Base-by-base conservation (phyloP, 1,140 invertebrate species). In the Drosophila equinoxialis region DNA sequence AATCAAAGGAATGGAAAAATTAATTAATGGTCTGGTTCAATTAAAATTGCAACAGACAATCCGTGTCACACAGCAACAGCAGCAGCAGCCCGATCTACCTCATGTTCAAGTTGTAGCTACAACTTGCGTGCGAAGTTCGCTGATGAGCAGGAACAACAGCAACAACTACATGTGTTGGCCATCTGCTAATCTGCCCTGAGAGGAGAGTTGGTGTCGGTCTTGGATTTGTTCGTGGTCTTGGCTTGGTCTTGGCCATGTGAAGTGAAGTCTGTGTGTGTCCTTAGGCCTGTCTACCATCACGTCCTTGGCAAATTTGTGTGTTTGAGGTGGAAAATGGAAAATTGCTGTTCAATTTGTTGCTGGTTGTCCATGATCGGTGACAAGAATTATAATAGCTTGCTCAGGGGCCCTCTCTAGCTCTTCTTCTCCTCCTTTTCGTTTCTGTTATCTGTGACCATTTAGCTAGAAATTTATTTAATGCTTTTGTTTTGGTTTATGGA, bases 291-390 rank as follows among this genome's bases (percentile, higher is more conserved):
- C 70, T 60, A 63, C 51, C 80, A 83, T 87, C 84, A 83, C 89
- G 89, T 87, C 84, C 65, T 48, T 59, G 64, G 57, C 69, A 30
- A 51, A 51, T 81, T 80, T 81, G 84, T 85, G 83, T 87, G 80
- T 68, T 83, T 89, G 71, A 81, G 74, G 77, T 73, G 77, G 80
- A 79, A 82, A 89, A 89, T 89, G 84, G 84, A 89, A 89, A 89
- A 89, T 89, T 89, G 85, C 67, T 89, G 84, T 89, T 89, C 84
- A 84, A 89, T 89, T 89, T 89, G 78, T 89, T 87, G 82, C 83
- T 62, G 74, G 62, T 30, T 59, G 26, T 60, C 23, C 41, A 42
- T 65, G 65, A 80, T 71, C 77, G 80, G 80, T 89, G 84, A 84
- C 84, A 89, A 89, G 84, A 89, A 89, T 89, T 76, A 74, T 81